Conservation (phyloP, 1,140 invertebrate genomes). For the Halyomorpha halys region DNA sequence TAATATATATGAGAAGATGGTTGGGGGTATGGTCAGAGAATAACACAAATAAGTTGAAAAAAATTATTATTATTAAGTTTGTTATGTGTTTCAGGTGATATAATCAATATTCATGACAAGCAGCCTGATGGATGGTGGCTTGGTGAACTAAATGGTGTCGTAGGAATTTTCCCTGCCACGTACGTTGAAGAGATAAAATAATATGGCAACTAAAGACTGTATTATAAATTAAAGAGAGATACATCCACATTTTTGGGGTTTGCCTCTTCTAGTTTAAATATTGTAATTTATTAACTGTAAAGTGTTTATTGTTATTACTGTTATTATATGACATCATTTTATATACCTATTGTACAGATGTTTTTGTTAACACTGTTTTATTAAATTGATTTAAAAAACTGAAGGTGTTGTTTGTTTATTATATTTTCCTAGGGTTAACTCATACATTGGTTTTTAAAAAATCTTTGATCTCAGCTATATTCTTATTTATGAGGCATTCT, state of each 20-base stretch:
- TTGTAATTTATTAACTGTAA: conserved; percentile 6
- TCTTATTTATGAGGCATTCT: no score
- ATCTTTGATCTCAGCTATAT: no score
- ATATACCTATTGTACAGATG: conserved; percentile 14
- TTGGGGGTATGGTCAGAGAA: no score
- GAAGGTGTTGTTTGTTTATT: no score
- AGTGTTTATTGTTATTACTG: conserved; percentile 9
- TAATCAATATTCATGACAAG: conserved; percentile 80
- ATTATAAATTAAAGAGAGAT: conserved; percentile 5
- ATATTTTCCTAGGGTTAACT: no score
- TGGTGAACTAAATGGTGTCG: conserved; percentile 69
- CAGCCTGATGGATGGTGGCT: conserved; percentile 93
- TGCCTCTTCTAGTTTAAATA: conserved; percentile 4
- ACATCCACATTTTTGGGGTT: not conserved
- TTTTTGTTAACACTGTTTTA: conserved; percentile 7
- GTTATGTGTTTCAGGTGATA: conserved; percentile 51
- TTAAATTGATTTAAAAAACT: conserved; percentile 10
- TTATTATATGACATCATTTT: conserved; percentile 5
- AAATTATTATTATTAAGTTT: no score
- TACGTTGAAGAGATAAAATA: conserved; percentile 63
- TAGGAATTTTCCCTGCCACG: conserved; percentile 86
- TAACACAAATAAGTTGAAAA: no score
- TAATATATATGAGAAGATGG: no score
- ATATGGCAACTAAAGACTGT: conserved; percentile 9
- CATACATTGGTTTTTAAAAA: no score